Percentiles rank a stretch among this genome's conserved stretches.
Evolutionary conservation across 2,113 vertebrate genomes (phyloP).

Genomic region (Sander lucioperca): DNA sequence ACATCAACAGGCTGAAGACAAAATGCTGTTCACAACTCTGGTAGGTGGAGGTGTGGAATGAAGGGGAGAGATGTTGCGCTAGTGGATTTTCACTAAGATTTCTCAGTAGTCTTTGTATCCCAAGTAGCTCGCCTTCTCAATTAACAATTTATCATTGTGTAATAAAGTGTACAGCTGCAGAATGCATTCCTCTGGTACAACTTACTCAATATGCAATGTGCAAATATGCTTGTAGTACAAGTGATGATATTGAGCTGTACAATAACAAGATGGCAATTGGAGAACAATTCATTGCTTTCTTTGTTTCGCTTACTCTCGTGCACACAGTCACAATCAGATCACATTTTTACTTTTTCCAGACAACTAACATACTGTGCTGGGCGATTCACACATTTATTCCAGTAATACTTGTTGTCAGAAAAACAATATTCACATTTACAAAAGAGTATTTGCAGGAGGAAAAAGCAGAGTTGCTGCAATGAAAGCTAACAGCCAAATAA

Average conservation of each 20-base stretch:
- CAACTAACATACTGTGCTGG: slow-evolving; percentile 1
- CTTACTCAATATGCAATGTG: slow-evolving; percentile 17
- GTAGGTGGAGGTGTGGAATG: slow-evolving; percentile 64
- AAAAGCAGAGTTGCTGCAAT: slow-evolving; percentile 2
- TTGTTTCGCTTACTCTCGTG: not conserved
- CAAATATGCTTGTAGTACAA: slow-evolving; percentile 2
- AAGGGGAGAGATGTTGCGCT: slow-evolving; percentile 16
- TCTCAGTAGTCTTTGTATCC: not conserved
- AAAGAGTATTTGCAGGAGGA: slow-evolving; percentile 18
- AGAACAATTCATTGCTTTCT: slow-evolving; percentile 4
- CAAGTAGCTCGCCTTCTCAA: slow-evolving; percentile 14
- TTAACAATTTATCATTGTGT: slow-evolving; percentile 13
- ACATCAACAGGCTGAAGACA: slow-evolving; percentile 67
- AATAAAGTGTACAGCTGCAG: slow-evolving; percentile 27
- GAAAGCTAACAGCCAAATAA: slow-evolving; percentile 21
- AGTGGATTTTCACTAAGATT: not conserved
- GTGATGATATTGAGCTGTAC: slow-evolving; percentile 15
- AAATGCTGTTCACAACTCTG: slow-evolving; percentile 72
- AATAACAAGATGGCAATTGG: slow-evolving; percentile 21
- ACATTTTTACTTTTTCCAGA: slow-evolving; percentile 14
- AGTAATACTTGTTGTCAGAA: slow-evolving; percentile 10
- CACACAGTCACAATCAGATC: slow-evolving; percentile 17
- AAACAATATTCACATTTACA: slow-evolving; percentile 18
- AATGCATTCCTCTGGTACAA: slow-evolving; percentile 21
- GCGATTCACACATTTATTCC: slow-evolving; percentile 22